Percentiles rank a stretch among this genome's conserved stretches.
Conservation (phyloP, 1,140 invertebrate species). For the Rhizoglyphus robini region DNA sequence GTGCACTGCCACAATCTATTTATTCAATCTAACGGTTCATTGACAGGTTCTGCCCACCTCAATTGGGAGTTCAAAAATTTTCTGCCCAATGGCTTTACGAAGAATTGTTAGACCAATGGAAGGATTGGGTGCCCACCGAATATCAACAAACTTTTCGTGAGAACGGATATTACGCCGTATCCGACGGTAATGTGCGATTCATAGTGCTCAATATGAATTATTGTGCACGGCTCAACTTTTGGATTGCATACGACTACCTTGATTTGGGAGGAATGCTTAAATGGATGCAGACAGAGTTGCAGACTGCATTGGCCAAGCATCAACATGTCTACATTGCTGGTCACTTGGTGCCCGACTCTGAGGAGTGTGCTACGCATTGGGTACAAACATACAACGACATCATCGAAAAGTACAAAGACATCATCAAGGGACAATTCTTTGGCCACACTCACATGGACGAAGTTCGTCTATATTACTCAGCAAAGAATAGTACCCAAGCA, state of each 20-base stretch:
- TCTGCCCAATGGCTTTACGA: conserved; percentile 35
- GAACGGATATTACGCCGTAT: conserved; percentile 18
- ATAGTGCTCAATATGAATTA: conserved; percentile 22
- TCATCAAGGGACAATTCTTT: conserved; percentile 19
- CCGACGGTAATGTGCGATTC: conserved; percentile 18
- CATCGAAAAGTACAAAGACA: conserved; percentile 14
- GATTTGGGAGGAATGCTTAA: conserved; percentile 17
- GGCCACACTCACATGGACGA: conserved; percentile 22
- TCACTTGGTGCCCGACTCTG: conserved; percentile 19
- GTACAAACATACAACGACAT: conserved; percentile 14
- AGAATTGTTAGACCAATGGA: conserved; percentile 32
- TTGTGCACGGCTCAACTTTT: conserved; percentile 19
- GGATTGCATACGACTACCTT: not conserved
- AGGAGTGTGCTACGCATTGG: conserved; percentile 14
- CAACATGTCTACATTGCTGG: conserved; percentile 19
- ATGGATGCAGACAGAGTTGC: conserved; percentile 14
- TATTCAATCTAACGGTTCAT: conserved; percentile 36
- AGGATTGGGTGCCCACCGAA: conserved; percentile 30
- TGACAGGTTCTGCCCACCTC: conserved; percentile 28
- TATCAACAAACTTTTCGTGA: not conserved
- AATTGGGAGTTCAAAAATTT: conserved; percentile 29
- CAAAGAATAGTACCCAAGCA: conserved; percentile 27
- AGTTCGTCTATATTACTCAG: conserved; percentile 33
- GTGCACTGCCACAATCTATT: conserved; percentile 30
- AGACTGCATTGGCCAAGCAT: not conserved